These are phyloP conservation scores for Microchrysa polita DNA, from an alignment of 2,888 invertebrate genomes.

Conservation along the genomic window DNA sequence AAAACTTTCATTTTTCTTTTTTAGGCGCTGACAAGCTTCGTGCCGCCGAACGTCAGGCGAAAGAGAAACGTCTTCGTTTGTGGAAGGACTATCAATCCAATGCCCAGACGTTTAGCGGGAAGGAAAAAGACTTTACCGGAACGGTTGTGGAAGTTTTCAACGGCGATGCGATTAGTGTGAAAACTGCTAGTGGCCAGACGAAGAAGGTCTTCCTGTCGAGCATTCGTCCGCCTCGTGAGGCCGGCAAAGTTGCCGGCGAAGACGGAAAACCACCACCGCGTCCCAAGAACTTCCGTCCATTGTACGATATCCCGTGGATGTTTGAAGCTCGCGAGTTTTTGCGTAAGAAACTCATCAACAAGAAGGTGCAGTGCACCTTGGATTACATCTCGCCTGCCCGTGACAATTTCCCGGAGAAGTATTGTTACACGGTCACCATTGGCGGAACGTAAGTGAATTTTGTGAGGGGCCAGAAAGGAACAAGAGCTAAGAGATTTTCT, in stretches of 20 bases:
- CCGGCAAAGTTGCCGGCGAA: constrained; percentile 68
- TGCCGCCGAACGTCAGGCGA: constrained; percentile 86
- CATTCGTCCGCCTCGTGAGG: constrained; percentile 90
- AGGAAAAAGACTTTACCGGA: constrained; percentile 84
- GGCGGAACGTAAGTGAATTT: constrained; percentile 75
- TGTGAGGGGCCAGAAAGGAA: neutral
- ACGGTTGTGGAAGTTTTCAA: constrained; percentile 91
- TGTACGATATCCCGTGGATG: constrained; percentile 99
- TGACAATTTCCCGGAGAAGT: constrained; percentile 93
- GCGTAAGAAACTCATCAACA: constrained; percentile 93
- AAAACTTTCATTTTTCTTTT: constrained; percentile 36
- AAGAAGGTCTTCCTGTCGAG: constrained; percentile 97
- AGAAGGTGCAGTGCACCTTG: constrained; percentile 89
- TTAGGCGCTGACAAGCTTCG: constrained; percentile 82
- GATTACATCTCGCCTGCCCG: constrained; percentile 97
- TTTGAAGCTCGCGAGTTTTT: constrained; percentile 98
- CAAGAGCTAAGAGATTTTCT: neutral
- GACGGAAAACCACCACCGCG: constrained; percentile 75
- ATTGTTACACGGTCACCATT: constrained; percentile 90
- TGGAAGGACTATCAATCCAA: constrained; percentile 93
- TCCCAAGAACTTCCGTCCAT: constrained; percentile 82
- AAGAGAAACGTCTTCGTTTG: constrained; percentile 83
- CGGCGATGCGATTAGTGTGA: constrained; percentile 92
- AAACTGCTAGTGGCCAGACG: constrained; percentile 76
- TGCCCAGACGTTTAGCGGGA: constrained; percentile 75